Evolutionary conservation across 2,113 vertebrate genomes (phyloP), one percentile per base, ranked within the genome.

Genomic region (Notiomystis cincta): DNA sequence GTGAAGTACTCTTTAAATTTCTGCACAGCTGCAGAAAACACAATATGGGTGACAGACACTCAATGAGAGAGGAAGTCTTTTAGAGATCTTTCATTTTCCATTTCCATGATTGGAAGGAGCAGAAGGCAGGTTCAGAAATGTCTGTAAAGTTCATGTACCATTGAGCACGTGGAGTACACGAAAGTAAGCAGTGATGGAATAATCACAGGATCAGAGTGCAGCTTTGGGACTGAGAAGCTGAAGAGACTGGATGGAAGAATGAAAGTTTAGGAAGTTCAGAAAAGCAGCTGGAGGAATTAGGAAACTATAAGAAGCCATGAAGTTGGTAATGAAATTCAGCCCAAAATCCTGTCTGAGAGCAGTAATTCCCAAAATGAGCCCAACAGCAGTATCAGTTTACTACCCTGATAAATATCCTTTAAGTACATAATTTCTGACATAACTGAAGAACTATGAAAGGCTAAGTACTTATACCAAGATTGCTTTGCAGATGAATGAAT

Each of bases 341-440:
- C 51, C 62, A 47, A 90, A 96, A 90, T 95, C 79, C 87, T 92
- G 54, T 51, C 47, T 83, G 87, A 95, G 89, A 78, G 75, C 40
- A 88, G 44, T 38, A 92, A 93, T 93, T 93, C 85, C 79, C 95
- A 35, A 86, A 95, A 91, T 53, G 79, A 91, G 78, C 24, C 47
- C 33, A 88, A 86, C n/a, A 82, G 51, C 35, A 60, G 31, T 87
- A 93, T 94, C 79, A 62, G 38, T 81, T 96, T 95, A 66, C 87
- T 77, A n/a, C 28, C 13, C 42, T 83, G 92, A 95, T 86, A 95
- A 95, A 91, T 82, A 76, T 38, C 30, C 53, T 93, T 89, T 88
- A 90, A 94, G 86, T 67, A 88, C 38, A 56, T 90, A 58, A 90
- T 85, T 94, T 90, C 84, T 94, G 66, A 93, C 78, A 95, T 72